Conservation (phyloP, 2,888 invertebrate genomes). For the Abrostola triplasia region DNA sequence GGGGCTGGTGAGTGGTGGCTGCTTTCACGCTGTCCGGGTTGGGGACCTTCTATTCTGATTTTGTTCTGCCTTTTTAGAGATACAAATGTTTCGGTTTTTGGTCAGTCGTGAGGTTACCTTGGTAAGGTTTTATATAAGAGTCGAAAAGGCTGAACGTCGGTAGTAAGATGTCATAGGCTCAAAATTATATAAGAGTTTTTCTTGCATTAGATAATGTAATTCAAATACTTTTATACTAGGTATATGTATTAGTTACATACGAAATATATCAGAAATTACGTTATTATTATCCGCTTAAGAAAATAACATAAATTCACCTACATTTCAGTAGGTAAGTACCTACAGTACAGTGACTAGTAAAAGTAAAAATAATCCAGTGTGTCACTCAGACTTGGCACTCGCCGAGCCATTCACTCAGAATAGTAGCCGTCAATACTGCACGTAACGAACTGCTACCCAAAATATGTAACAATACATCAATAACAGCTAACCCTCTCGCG, state of each 20-base stretch:
- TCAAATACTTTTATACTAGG: too few relatives aligned
- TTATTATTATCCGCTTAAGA: background rate
- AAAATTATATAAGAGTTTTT: too few relatives aligned
- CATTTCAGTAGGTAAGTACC: conserved; percentile 24
- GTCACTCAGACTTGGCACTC: conserved; percentile 47
- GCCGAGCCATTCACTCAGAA: conserved; percentile 39
- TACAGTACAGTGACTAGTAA: conserved; percentile 33
- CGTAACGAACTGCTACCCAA: conserved; percentile 37
- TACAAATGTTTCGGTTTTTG: too few relatives aligned
- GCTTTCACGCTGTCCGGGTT: too few relatives aligned
- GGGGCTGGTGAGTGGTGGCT: conserved; percentile 5
- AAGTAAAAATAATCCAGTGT: conserved; percentile 43
- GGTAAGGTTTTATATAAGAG: too few relatives aligned
- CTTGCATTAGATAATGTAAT: too few relatives aligned
- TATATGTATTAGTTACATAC: too few relatives aligned
- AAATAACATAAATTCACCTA: conserved; percentile 31
- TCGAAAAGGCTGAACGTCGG: too few relatives aligned
- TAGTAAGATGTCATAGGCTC: too few relatives aligned
- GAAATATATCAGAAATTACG: background rate
- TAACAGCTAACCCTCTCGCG: conserved; percentile 52
- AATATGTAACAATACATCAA: conserved; percentile 56
- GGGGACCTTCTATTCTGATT: too few relatives aligned
- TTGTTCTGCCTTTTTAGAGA: too few relatives aligned
- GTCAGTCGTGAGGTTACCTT: too few relatives aligned
- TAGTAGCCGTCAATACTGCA: conserved; percentile 44